A percentile compares a stretch with the other conserved stretches of the same genome.
These are phyloP conservation scores for Sphaerodactylus townsendi DNA, from an alignment of 2,113 vertebrate species.

Conservation along the genomic window DNA sequence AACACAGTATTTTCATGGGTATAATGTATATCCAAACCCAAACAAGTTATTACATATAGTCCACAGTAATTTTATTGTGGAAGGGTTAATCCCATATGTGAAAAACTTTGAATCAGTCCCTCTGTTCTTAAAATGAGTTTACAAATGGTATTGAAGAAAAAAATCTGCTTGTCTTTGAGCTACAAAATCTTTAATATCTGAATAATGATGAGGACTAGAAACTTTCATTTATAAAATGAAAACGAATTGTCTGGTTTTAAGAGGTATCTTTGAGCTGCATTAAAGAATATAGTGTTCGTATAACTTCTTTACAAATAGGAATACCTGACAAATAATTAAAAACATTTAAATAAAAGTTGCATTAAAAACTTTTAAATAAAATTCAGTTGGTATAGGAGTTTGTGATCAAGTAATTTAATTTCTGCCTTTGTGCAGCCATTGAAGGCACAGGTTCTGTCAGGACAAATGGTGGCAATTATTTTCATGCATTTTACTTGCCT, in stretches of 20 bases:
- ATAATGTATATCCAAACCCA: too few species aligned
- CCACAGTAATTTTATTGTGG: too few species aligned
- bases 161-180: too few species aligned
- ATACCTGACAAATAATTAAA: neutral
- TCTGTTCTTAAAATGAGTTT: too few species aligned
- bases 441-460: neutral
- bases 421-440: neutral
- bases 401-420: neutral
- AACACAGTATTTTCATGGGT: too few species aligned
- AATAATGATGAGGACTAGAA: too few species aligned
- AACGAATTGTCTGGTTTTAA: neutral
- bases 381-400: neutral
- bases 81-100: neutral
- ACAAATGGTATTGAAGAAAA: too few species aligned
- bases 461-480: neutral
- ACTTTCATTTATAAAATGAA: neutral
- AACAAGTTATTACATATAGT: too few species aligned
- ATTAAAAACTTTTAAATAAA: neutral
- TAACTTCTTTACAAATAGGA: neutral
- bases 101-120: neutral
- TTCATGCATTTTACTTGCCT: neutral
- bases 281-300: neutral
- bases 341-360: neutral
- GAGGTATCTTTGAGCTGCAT: neutral
- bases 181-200: too few species aligned